phyloP scores from a whole-genome alignment of 2,113 vertebrate species.

The Phrynocephalus versicolor region DNA sequence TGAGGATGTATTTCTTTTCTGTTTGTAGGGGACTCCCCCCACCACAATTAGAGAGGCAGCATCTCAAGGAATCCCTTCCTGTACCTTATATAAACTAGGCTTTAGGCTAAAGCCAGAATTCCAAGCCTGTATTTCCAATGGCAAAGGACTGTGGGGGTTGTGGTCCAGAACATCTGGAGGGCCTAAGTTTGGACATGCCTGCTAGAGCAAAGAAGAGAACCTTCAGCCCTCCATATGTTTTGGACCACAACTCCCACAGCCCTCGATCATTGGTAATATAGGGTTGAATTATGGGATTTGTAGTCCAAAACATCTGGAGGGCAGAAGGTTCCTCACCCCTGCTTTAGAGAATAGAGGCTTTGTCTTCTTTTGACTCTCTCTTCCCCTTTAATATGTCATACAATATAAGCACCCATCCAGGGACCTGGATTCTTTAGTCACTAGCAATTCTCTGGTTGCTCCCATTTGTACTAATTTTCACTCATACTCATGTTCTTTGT shows the following conservation, averaged over 20 bases:
- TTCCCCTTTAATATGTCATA: constrained; percentile 8
- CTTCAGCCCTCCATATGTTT: no score
- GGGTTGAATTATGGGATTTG: no score
- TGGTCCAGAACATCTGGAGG: no score
- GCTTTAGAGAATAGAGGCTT: neutral
- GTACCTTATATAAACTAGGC: neutral
- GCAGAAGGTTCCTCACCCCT: no score
- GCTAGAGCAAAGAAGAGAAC: no score
- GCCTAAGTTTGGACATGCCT: no score
- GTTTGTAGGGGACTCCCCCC: fast-evolving
- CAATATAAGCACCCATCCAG: neutral
- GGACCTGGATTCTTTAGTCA: neutral
- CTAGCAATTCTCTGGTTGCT: neutral
- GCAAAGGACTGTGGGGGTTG: no score
- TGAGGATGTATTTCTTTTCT: neutral
- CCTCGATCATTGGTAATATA: no score
- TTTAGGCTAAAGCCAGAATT: no score
- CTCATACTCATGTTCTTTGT: neutral
- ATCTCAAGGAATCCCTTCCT: neutral
- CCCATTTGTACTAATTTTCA: neutral
- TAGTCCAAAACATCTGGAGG: no score
- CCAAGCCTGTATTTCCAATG: no score
- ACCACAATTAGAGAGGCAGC: neutral
- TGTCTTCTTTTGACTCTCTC: neutral
- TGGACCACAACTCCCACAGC: no score